Percentiles rank a stretch among this genome's conserved stretches.
Evolutionary conservation across 2,888 invertebrate species (phyloP).

Genomic region (Rhynchonema sp.): DNA sequence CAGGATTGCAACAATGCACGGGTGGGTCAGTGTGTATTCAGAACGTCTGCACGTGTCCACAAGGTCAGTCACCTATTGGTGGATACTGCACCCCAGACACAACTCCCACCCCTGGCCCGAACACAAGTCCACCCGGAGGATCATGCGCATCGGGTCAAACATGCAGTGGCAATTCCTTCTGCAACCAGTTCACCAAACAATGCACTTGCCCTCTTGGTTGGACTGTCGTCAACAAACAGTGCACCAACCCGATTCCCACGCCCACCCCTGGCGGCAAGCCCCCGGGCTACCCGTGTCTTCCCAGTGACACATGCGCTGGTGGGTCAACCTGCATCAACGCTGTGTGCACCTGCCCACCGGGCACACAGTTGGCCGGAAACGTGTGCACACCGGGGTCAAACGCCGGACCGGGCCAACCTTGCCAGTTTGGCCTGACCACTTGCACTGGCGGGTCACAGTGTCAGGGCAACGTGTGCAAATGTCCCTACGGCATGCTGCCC

Average conservation of each 20-base stretch:
- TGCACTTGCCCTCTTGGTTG: constrained; percentile 21
- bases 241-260: constrained; percentile 13
- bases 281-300: constrained; percentile 17
- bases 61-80: not conserved
- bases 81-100: not conserved
- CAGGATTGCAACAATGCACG: constrained; percentile 4
- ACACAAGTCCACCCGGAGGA: constrained; percentile 16
- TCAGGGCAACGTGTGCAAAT: not conserved
- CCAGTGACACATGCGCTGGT: not conserved
- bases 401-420: constrained; percentile 16
- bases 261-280: no score
- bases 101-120: no score
- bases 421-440: constrained; percentile 12
- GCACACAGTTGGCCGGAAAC: not conserved
- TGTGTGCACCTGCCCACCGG: not conserved
- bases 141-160: constrained; percentile 18
- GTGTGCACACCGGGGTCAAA: not conserved
- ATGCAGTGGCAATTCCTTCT: constrained; percentile 20
- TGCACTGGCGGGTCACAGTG: constrained; percentile 2
- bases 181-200: constrained; percentile 14
- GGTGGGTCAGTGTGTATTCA: constrained; percentile 5
- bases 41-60: constrained; percentile 3
- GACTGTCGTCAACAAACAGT: not conserved
- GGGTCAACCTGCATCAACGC: not conserved
- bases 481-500: not conserved